phyloP scores from a whole-genome alignment of 2,888 invertebrate genomes.

The Zaprionus lineosus region DNA sequence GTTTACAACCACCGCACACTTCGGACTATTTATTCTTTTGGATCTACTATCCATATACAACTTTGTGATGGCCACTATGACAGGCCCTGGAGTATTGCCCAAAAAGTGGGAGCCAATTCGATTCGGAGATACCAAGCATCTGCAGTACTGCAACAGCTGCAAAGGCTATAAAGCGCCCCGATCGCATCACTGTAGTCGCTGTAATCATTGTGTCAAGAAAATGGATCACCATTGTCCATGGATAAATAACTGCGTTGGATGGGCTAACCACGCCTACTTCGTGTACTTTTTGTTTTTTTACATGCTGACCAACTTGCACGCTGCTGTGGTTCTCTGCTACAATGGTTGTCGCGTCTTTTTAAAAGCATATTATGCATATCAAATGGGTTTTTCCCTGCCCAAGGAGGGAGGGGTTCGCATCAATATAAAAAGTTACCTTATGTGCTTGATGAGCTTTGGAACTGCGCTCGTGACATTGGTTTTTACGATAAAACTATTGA shows the following conservation, averaged over 20 bases:
- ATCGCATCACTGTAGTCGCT: constrained; percentile 97
- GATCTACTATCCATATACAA: constrained; percentile 93
- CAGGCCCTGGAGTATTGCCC: constrained; percentile 95
- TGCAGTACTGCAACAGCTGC: constrained; percentile 95
- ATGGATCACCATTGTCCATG: constrained; percentile 99
- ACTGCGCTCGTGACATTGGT: constrained; percentile 95
- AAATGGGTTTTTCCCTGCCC: too few relatives aligned
- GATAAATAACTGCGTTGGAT: constrained; percentile 98
- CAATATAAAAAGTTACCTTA: constrained; percentile 87
- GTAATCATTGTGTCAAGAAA: constrained; percentile 95
- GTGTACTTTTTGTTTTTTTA: constrained; percentile 93
- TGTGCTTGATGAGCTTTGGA: constrained; percentile 92
- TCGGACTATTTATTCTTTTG: constrained; percentile 88
- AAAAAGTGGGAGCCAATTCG: constrained; percentile 91
- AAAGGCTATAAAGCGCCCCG: constrained; percentile 97
- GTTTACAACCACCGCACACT: constrained; percentile 87
- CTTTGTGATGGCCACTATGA: constrained; percentile 92
- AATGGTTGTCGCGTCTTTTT: constrained; percentile 88
- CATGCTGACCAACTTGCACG: constrained; percentile 93
- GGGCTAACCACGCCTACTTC: constrained; percentile 96
- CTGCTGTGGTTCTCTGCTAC: constrained; percentile 87
- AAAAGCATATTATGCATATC: too few relatives aligned
- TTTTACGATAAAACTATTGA: constrained; percentile 93
- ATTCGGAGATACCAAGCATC: constrained; percentile 85
- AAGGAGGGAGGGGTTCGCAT: constrained; percentile 88